Percentiles rank a stretch among this genome's conserved stretches.
Evolutionary conservation across 2,888 invertebrate genomes (phyloP).

Genomic region (Eulithis prunata): DNA sequence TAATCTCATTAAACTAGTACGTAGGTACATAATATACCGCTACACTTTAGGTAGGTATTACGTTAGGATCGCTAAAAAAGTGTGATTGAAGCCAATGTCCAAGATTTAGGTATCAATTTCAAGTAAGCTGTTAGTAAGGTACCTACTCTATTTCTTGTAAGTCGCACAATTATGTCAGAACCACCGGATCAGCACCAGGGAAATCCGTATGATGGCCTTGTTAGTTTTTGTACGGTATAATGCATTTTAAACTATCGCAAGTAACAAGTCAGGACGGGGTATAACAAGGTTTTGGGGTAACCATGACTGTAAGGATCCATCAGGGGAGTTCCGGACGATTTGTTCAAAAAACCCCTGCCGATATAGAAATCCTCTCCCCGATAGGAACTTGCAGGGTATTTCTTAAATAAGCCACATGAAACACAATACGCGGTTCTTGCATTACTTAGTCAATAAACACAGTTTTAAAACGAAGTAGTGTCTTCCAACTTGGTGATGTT

Average conservation of each 20-base stretch:
- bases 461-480: too few species aligned
- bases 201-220: slow-evolving; percentile 50
- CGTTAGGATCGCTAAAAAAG: neutral
- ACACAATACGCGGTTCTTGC: too few species aligned
- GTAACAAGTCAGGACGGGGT: slow-evolving; percentile 11
- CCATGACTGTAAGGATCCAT: neutral
- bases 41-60: too few species aligned
- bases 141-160: neutral
- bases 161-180: slow-evolving; percentile 16
- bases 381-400: too few species aligned
- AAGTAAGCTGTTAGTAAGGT: neutral
- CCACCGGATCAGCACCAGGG: slow-evolving; percentile 48
- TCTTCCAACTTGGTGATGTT: too few species aligned
- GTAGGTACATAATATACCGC: too few species aligned
- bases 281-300: neutral
- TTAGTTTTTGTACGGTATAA: slow-evolving; percentile 40
- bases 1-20: too few species aligned
- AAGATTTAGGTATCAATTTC: slow-evolving; percentile 1
- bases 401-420: too few species aligned
- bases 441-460: too few species aligned
- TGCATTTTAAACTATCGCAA: slow-evolving; percentile 35
- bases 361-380: too few species aligned
- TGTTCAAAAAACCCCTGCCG: too few species aligned
- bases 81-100: neutral
- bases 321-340: too few species aligned